These are phyloP conservation scores for Acleris literana DNA, from an alignment of 2,888 invertebrate species.

Conservation along the genomic window DNA sequence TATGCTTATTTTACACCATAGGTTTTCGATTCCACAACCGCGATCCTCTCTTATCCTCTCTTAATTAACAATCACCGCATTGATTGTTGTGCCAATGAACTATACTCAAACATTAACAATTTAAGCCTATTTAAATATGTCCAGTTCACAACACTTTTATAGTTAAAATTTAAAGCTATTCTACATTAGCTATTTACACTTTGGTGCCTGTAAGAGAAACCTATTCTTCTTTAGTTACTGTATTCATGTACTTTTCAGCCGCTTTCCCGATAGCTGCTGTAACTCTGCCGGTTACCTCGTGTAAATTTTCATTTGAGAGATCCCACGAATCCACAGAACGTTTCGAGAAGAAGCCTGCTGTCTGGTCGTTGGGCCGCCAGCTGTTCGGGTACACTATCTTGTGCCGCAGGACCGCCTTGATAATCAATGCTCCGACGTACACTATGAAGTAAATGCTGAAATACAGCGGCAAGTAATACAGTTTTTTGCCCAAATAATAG, in stretches of 20 bases:
- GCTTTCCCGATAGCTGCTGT: slow-evolving; percentile 71
- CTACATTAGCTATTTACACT: slow-evolving; percentile 37
- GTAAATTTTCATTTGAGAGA: slow-evolving; percentile 75
- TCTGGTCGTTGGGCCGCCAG: slow-evolving; percentile 70
- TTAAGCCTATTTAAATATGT: slow-evolving; percentile 61
- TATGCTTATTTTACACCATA: not conserved
- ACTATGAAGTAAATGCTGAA: slow-evolving; percentile 89
- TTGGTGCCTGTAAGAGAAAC: slow-evolving; percentile 22
- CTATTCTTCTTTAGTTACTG: slow-evolving; percentile 43
- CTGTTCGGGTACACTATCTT: slow-evolving; percentile 87
- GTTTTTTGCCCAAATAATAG: slow-evolving; percentile 88
- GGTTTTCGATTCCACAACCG: not conserved
- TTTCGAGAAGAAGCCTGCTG: slow-evolving; percentile 71
- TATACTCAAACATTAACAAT: slow-evolving; percentile 56
- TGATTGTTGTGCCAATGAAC: slow-evolving; percentile 74
- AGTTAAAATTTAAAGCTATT: slow-evolving; percentile 26
- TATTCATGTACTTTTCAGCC: slow-evolving; percentile 68
- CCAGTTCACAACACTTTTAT: slow-evolving; percentile 71
- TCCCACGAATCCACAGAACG: slow-evolving; percentile 73
- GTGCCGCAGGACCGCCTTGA: slow-evolving; percentile 88
- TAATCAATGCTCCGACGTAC: slow-evolving; percentile 87
- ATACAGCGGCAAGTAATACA: slow-evolving; percentile 90
- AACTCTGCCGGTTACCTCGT: slow-evolving; percentile 75
- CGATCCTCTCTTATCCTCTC: not conserved
- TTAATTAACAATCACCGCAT: not conserved